A percentile compares a stretch with the other conserved stretches of the same genome.
Evolutionary conservation across 2,888 invertebrate species (phyloP).

Genomic region (Pseudoips prasinana): DNA sequence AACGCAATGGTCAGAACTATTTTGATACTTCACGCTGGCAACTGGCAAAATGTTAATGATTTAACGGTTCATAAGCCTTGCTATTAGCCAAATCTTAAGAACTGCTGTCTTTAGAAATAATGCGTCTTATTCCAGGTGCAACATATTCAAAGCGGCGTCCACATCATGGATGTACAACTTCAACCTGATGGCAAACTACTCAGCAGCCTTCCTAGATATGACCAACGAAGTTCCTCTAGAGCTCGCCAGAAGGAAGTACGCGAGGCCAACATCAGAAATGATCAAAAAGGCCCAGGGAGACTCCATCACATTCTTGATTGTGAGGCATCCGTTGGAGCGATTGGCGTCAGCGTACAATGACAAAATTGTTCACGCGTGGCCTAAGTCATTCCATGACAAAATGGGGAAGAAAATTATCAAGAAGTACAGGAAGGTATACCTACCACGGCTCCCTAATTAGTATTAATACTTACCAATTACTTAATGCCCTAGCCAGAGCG

Average conservation of each 20-base stretch:
- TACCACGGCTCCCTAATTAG: too few species aligned
- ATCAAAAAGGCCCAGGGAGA: conserved; percentile 87
- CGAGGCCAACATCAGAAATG: conserved; percentile 87
- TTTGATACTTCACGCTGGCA: too few species aligned
- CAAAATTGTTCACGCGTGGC: conserved; percentile 91
- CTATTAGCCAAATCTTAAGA: too few species aligned
- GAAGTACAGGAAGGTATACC: conserved; percentile 85
- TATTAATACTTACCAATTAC: too few species aligned
- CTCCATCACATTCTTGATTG: conserved; percentile 91
- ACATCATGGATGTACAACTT: conserved; percentile 97
- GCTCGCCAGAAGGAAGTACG: conserved; percentile 90
- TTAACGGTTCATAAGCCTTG: too few species aligned
- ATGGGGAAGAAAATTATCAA: conserved; percentile 89
- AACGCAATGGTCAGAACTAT: too few species aligned
- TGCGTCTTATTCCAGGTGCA: conserved; percentile 84
- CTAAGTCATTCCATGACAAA: conserved; percentile 91
- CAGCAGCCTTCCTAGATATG: conserved; percentile 87
- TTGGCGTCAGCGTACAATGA: conserved; percentile 92
- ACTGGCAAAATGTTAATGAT: too few species aligned
- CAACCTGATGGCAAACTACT: conserved; percentile 92
- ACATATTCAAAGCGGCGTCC: conserved; percentile 92
- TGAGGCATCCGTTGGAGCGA: conserved; percentile 90
- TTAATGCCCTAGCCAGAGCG: too few species aligned
- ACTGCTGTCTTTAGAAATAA: too few species aligned
- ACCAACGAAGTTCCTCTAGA: conserved; percentile 90